A percentile compares a stretch with the other conserved stretches of the same genome.
Evolutionary conservation across 2,797 vertebrate genomes (phyloP).

Genomic region (Darevskia nairensis): DNA sequence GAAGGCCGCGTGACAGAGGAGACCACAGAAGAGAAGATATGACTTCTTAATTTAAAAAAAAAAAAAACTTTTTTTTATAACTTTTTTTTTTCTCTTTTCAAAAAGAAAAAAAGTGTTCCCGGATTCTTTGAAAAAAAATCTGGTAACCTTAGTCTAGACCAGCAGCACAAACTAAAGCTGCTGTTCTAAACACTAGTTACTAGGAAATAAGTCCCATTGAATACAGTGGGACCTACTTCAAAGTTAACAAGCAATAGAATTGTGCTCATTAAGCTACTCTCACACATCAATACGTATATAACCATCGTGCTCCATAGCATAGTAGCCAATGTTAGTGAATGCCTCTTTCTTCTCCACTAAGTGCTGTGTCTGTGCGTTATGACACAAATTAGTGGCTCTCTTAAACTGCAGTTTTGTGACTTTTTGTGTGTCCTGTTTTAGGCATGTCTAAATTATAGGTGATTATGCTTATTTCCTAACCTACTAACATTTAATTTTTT

Average conservation of each 20-base stretch:
- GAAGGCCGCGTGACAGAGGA: no score
- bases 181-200: neutral
- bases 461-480: neutral
- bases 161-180: neutral
- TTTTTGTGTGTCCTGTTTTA: neutral
- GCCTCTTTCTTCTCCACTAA: neutral
- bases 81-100: no score
- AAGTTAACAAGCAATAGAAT: neutral
- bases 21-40: no score
- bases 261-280: neutral
- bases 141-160: neutral
- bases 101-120: no score
- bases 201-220: neutral
- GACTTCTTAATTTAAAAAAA: no score
- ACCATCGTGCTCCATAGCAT: neutral
- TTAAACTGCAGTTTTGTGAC: neutral
- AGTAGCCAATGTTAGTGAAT: neutral
- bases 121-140: no score
- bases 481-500: neutral
- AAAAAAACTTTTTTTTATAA: no score
- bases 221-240: neutral
- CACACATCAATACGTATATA: neutral
- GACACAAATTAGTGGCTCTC: neutral
- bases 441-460: neutral
- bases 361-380: neutral